Evolutionary conservation across 2,113 vertebrate genomes (phyloP), one percentile per base, ranked within the genome.

Genomic region (Bagarius yarrelli): DNA sequence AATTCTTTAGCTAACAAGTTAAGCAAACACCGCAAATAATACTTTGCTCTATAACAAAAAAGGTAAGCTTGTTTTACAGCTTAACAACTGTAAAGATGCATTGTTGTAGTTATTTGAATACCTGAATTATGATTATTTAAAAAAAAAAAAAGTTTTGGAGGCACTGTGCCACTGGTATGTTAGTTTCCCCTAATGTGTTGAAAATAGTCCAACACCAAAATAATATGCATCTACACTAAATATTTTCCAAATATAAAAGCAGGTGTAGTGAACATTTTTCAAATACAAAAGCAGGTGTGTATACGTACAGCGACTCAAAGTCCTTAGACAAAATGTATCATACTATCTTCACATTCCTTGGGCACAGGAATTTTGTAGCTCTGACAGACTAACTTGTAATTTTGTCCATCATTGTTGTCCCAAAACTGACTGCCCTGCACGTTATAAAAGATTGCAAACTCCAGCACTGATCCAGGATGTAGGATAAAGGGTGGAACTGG

Each of bases 241-340:
- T 47, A 47, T 47, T 47, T 9, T 11, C 5, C 44, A 47, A 70
- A 70, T 47, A 16, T n/a, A 70, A 50, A 70, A 9, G 23, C 40
- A 25, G 66, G n/a, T 70, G 40, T 47, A 70, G 36, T n/a, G n/a
- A n/a, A n/a, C 11, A 47, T 47, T 47, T 47, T 47, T 11, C 44
- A 47, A 71, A 71, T 52, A 12, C 18, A 71, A 53, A 71, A 14
- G 25, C 25, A 30, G 47, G 16, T 71, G 47, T 53, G 52, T 60
- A 50, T n/a, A 34, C 56, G 8, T 16, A 0, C 60, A 81, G 40
- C 59, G n/a, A 32, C 56, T 27, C 67, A 25, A 84, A 79, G 47
- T 60, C 80, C 53, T 94, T 91, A 99, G 86, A 96, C 94, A 86
- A 98, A 99, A 90, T 98, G 96, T 87, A 98, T 95, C 95, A 96